Percentiles rank a stretch among this genome's conserved stretches.
phyloP scores from a whole-genome alignment of 37 sponge, comb jelly and placozoan species.

The Chondrosia reniformis region DNA sequence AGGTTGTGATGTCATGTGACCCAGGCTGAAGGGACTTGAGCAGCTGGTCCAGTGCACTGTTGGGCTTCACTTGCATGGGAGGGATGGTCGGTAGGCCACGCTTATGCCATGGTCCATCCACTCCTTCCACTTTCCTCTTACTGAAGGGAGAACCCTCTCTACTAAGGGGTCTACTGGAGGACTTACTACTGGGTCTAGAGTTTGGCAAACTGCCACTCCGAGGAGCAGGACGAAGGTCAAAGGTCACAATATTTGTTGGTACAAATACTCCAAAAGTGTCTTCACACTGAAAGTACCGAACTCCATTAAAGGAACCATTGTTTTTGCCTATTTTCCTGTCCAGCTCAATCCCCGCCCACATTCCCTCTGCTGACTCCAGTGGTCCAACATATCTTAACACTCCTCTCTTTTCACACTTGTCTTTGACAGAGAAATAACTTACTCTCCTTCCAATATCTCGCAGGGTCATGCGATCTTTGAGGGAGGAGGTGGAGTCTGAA shows the following conservation, averaged over 20 bases:
- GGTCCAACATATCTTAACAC: neutral
- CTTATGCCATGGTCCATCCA: neutral
- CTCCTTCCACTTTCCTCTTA: neutral
- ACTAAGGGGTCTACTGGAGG: neutral
- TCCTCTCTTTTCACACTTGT: neutral
- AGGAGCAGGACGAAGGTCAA: slow-evolving; percentile 2
- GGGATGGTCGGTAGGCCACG: slow-evolving; percentile 3
- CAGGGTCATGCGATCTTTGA: neutral
- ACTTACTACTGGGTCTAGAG: neutral
- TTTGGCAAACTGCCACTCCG: neutral
- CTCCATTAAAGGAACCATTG: neutral
- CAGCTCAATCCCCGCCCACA: slow-evolving; percentile 7
- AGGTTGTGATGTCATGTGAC: neutral
- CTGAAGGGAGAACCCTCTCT: neutral
- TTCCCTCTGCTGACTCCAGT: neutral
- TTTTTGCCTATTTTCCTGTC: neutral
- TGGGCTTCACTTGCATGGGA: neutral
- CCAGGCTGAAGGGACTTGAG: slow-evolving; percentile 2
- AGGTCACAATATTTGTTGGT: neutral
- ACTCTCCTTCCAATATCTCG: slow-evolving; percentile 1
- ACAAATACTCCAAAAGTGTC: neutral
- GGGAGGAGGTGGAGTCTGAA: neutral
- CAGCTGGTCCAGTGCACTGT: slow-evolving; percentile 11
- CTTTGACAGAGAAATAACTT: neutral
- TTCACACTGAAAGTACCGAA: slow-evolving; percentile 2